A percentile compares a stretch with the other conserved stretches of the same genome.
Evolutionary conservation across 2,113 vertebrate species (phyloP).

Genomic region (Scolopax mira): DNA sequence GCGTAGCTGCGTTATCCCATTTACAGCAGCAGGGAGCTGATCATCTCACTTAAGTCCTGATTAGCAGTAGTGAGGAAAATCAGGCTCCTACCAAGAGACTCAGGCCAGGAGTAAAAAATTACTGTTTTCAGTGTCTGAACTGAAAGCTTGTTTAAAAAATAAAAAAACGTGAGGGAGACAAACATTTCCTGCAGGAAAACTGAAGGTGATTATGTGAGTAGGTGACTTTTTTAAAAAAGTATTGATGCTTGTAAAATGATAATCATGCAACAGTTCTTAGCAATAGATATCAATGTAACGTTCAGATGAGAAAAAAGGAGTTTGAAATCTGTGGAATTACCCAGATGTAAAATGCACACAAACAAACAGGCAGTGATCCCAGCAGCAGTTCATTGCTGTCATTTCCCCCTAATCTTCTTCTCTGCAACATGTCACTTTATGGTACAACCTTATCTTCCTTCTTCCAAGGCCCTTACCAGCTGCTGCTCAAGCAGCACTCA

Average conservation of each 20-base stretch:
- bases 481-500: accelerated
- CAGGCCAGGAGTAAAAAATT: not conserved
- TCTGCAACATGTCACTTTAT: not conserved
- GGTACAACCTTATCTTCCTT: not conserved
- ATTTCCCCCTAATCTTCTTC: not conserved
- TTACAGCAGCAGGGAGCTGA: not conserved
- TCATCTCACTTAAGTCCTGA: not conserved
- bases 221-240: not conserved
- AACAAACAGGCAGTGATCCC: not conserved
- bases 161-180: not conserved
- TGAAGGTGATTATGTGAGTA: not conserved
- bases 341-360: not conserved
- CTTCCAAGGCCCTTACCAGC: not conserved
- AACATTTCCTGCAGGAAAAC: not conserved
- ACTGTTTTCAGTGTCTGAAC: not conserved
- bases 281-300: not conserved
- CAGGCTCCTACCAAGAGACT: not conserved
- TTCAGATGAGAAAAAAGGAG: not conserved
- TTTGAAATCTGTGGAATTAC: not conserved
- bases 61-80: not conserved
- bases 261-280: not conserved
- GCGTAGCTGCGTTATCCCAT: not conserved
- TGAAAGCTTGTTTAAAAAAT: not conserved
- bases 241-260: not conserved
- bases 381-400: not conserved